A percentile compares a stretch with the other conserved stretches of the same genome.
Evolutionary conservation across 2,797 vertebrate genomes (phyloP).

Genomic region (Lutjanus argentimaculatus): DNA sequence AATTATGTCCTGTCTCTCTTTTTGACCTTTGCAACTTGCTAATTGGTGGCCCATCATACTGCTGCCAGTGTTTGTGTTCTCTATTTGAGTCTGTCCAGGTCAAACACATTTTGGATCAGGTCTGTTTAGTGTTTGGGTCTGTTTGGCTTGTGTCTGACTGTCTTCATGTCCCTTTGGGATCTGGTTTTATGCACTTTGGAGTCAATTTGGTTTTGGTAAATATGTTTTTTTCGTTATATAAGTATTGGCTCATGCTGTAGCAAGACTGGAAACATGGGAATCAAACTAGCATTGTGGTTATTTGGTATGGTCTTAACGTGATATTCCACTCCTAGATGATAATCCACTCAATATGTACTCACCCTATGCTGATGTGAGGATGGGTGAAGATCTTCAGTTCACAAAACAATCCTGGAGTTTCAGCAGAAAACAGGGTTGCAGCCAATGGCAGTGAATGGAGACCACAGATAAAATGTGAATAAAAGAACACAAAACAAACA

Average conservation of each 20-base stretch:
- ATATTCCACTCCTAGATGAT: too few species aligned
- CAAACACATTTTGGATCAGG: too few species aligned
- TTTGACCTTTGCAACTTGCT: background rate
- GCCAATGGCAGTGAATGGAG: too few species aligned
- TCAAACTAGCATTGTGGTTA: background rate
- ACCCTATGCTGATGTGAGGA: too few species aligned
- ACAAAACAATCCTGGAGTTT: too few species aligned
- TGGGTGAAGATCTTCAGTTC: too few species aligned
- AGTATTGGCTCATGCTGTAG: background rate
- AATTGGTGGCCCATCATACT: background rate
- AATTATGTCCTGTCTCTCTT: background rate
- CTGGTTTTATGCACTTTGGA: background rate
- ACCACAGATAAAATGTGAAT: too few species aligned
- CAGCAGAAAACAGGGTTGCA: too few species aligned
- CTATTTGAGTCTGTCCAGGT: background rate
- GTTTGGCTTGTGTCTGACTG: background rate
- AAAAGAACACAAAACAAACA: too few species aligned
- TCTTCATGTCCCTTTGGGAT: background rate
- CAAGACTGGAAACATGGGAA: background rate
- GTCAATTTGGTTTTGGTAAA: background rate
- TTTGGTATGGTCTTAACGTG: background rate
- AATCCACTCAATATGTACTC: too few species aligned
- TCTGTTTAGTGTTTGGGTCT: background rate
- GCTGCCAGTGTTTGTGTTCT: constrained; percentile 11
- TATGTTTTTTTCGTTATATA: background rate